Evolutionary conservation across 2,113 vertebrate genomes (phyloP), one percentile per base, ranked within the genome.

Genomic region (Chamaea fasciata): DNA sequence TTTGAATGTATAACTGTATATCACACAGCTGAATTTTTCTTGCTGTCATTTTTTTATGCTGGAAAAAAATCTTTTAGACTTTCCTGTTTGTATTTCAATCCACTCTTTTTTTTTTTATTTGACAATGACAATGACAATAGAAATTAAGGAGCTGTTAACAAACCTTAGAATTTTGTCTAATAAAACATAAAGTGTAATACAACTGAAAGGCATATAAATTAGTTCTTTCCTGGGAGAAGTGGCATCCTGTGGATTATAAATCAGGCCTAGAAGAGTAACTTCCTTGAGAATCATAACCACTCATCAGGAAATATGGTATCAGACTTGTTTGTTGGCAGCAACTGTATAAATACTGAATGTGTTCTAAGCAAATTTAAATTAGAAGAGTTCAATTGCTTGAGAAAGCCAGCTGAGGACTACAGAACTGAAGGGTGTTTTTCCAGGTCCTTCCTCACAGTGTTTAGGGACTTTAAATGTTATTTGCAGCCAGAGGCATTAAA

Each of bases 251-350:
- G 60, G 13, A 39, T 80, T 62, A 31, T 47, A 57, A 55, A 6
- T 62, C 42, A 62, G 39, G 69, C 17, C 37, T 69, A 44, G 59
- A 88, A 65, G 46, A 81, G 13, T 21, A 68, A 46, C 31, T 75
- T 84, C 33, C 35, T 35, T 7, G 14, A 93, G 37, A 78, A 18
- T 73, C 65, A 5, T 41, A n/a, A 67, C 21, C 14, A 14, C 21
- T 77, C 8, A 2, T 42, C 30, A 62, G 28, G 46, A 83, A 73
- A 53, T 79, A 35, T 0, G 0, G n/a, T 55, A 5, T 74, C 64
- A 49, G 68, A 21, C 11, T 87, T 78, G 31, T 83, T 86, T 5
- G 2, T 26, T 77, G 50, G 52, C 42, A 89, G 33, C 28, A 73
- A 11, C 26, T 55, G 17, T 53, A 1, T 30, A 24, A 71, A 69